phyloP scores from a whole-genome alignment of 2,797 vertebrate species.

The Sternarchorhynchus goeldii region DNA sequence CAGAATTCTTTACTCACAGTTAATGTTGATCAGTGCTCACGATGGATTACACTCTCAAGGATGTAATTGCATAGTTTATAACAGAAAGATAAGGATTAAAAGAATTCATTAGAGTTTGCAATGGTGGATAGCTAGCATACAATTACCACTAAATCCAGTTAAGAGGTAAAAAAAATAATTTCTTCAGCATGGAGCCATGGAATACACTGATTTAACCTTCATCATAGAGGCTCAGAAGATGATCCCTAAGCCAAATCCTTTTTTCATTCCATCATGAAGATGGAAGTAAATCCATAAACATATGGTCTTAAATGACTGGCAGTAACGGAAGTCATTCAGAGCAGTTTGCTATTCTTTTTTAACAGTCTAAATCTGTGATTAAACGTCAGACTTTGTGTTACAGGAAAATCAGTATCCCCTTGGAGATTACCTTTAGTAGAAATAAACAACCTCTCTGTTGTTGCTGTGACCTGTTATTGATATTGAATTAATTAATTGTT shows the following conservation, averaged over 20 bases:
- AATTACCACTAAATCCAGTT: slow-evolving; percentile 73
- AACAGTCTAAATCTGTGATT: slow-evolving; percentile 57
- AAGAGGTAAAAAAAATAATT: slow-evolving; percentile 71
- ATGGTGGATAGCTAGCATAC: slow-evolving; percentile 76
- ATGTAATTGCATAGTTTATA: slow-evolving; percentile 80
- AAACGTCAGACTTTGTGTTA: slow-evolving; percentile 67
- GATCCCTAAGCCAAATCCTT: slow-evolving; percentile 74
- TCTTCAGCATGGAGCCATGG: slow-evolving; percentile 63
- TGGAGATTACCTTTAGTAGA: slow-evolving; percentile 27
- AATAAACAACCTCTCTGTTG: slow-evolving; percentile 18
- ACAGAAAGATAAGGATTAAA: slow-evolving; percentile 80
- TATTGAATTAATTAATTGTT: not conserved
- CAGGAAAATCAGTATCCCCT: slow-evolving; percentile 46
- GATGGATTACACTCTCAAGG: slow-evolving; percentile 72
- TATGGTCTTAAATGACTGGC: slow-evolving; percentile 69
- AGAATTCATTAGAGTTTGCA: slow-evolving; percentile 78
- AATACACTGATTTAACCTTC: slow-evolving; percentile 64
- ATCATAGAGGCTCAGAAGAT: slow-evolving; percentile 64
- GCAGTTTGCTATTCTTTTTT: slow-evolving; percentile 52
- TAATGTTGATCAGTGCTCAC: slow-evolving; percentile 67
- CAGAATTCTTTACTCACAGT: not conserved
- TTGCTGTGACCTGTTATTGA: not conserved
- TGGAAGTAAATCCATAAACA: slow-evolving; percentile 66
- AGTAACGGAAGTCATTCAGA: slow-evolving; percentile 60
- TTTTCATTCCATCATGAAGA: slow-evolving; percentile 73